Conservation (phyloP, 2,888 invertebrate species). For the Pandemis corylana region DNA sequence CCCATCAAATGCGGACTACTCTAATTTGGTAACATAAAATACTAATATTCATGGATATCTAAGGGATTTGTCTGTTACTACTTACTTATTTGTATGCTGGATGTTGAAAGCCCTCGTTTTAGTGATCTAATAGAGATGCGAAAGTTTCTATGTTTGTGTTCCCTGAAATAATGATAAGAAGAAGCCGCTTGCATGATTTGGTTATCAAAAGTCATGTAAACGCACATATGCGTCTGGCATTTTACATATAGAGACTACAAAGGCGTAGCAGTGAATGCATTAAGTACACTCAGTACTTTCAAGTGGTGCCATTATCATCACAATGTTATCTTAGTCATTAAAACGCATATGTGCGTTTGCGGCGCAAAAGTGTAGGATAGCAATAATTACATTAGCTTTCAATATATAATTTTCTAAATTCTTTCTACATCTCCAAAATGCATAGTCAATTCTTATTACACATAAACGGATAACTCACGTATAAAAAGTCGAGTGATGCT, state of each 20-base stretch:
- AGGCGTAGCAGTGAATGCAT: neutral
- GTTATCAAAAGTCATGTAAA: no score
- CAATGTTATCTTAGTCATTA: neutral
- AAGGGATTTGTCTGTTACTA: neutral
- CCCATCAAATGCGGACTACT: conserved; percentile 86
- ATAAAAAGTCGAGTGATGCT: no score
- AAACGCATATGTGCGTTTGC: neutral
- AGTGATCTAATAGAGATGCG: no score
- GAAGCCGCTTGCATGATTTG: no score
- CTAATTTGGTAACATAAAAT: conserved; percentile 62
- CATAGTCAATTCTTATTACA: neutral
- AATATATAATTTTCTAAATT: neutral
- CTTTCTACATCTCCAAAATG: neutral
- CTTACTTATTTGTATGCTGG: neutral
- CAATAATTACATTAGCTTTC: no score
- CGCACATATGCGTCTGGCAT: no score
- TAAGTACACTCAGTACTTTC: neutral
- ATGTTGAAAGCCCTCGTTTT: neutral
- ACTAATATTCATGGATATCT: conserved; percentile 44
- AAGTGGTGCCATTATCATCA: neutral
- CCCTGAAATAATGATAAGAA: no score
- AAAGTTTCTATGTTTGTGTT: no score
- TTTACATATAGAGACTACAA: neutral
- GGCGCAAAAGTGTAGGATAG: neutral
- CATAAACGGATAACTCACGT: no score